A percentile compares a stretch with the other conserved stretches of the same genome.
These are phyloP conservation scores for Himantopus leucocephalus DNA, from an alignment of 2,113 vertebrate genomes.

Conservation along the genomic window DNA sequence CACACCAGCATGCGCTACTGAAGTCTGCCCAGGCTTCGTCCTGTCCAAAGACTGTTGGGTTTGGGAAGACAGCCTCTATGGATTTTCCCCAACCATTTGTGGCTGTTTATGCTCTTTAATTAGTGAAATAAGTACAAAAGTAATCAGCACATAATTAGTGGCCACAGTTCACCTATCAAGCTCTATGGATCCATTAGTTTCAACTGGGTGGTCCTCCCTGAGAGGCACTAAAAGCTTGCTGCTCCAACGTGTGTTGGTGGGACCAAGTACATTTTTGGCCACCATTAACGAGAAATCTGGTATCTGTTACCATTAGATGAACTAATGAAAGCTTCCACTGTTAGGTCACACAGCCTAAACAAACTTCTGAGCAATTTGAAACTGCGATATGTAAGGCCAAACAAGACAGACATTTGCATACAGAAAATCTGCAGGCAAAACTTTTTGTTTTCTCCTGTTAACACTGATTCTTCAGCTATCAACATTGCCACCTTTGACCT, in stretches of 20 bases:
- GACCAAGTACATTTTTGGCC: not conserved
- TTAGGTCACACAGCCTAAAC: not conserved
- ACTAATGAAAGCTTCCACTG: not conserved
- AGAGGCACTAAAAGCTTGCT: not conserved
- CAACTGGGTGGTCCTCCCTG: not conserved
- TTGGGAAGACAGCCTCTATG: not conserved
- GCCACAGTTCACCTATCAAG: not conserved
- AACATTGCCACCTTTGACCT: not conserved
- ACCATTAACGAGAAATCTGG: not conserved
- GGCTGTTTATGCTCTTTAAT: not conserved
- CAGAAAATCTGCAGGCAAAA: not conserved
- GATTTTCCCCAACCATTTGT: not conserved
- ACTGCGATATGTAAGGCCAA: not conserved
- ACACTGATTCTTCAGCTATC: not conserved
- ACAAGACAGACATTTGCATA: not conserved
- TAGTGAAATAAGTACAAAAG: not conserved
- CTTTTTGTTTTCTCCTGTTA: not conserved
- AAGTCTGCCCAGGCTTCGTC: not conserved
- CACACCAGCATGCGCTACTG: fast-evolving
- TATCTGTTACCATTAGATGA: not conserved
- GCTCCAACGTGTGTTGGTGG: not conserved
- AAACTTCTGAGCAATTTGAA: not conserved
- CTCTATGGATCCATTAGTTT: not conserved
- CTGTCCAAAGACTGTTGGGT: not conserved
- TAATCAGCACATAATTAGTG: not conserved